Conservation (phyloP, 2,888 invertebrate genomes). For the Helobdella robusta region DNA sequence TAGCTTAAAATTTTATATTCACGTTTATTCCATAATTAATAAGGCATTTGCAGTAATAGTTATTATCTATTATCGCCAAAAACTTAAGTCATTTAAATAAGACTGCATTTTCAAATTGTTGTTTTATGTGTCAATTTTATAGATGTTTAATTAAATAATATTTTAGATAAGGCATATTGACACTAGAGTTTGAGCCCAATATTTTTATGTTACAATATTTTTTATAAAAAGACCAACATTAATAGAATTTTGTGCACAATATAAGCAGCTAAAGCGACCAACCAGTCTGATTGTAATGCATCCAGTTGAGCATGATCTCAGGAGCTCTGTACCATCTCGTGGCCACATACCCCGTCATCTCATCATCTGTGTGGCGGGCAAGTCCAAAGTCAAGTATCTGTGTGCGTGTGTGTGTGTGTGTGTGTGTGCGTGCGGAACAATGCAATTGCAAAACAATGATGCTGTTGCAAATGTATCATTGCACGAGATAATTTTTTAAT, state of each 20-base stretch:
- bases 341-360: conserved; percentile 97
- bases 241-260: not conserved
- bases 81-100: too few relatives aligned
- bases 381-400: conserved; percentile 94
- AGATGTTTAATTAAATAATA: too few relatives aligned
- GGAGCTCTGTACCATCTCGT: conserved; percentile 80
- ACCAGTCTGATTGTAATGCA: conserved; percentile 96
- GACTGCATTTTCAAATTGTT: too few relatives aligned
- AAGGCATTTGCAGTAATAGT: too few relatives aligned
- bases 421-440: not conserved
- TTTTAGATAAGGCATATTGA: not conserved
- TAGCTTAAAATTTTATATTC: too few relatives aligned
- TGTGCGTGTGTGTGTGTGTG: not conserved
- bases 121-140: too few relatives aligned
- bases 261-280: not conserved
- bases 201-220: not conserved
- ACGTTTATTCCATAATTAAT: too few relatives aligned
- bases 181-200: not conserved
- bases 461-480: not conserved
- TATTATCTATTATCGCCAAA: too few relatives aligned
- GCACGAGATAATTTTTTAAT: not conserved
- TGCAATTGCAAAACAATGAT: not conserved
- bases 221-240: not conserved
- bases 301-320: conserved; percentile 99
- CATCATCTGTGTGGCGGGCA: conserved; percentile 89